Percentiles rank a stretch among this genome's conserved stretches.
These are phyloP conservation scores for Peromyscus polionotus DNA, from an alignment of 2,113 vertebrate genomes.

Conservation along the genomic window DNA sequence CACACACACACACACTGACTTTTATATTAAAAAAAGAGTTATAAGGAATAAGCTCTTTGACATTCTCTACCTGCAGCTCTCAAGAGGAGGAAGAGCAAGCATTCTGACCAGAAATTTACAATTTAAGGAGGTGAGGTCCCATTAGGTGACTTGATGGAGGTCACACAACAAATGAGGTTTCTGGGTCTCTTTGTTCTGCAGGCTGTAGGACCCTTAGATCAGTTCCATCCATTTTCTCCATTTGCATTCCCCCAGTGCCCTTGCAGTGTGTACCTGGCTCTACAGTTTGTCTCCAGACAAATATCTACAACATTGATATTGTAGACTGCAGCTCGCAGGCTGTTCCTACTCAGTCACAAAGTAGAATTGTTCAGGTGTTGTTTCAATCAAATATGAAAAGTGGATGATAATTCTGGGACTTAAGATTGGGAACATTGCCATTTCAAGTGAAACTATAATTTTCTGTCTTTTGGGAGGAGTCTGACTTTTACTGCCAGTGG, in stretches of 20 bases:
- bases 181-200: background rate
- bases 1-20: background rate
- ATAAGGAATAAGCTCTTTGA: background rate
- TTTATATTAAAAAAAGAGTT: background rate
- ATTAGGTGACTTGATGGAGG: background rate
- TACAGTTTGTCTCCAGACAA: background rate
- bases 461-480: no score
- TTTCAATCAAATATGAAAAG: background rate
- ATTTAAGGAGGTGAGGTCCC: background rate
- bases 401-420: background rate
- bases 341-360: background rate
- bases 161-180: background rate
- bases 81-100: background rate
- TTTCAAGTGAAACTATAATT: no score
- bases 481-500: no score
- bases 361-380: background rate
- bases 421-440: no score
- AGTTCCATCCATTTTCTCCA: background rate
- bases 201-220: background rate
- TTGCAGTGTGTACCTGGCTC: background rate
- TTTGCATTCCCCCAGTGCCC: background rate
- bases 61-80: background rate
- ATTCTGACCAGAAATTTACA: background rate
- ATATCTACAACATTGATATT: background rate
- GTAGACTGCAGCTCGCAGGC: background rate